These are phyloP conservation scores for Emydocephalus ijimae DNA, from an alignment of 2,113 vertebrate species.

Conservation along the genomic window DNA sequence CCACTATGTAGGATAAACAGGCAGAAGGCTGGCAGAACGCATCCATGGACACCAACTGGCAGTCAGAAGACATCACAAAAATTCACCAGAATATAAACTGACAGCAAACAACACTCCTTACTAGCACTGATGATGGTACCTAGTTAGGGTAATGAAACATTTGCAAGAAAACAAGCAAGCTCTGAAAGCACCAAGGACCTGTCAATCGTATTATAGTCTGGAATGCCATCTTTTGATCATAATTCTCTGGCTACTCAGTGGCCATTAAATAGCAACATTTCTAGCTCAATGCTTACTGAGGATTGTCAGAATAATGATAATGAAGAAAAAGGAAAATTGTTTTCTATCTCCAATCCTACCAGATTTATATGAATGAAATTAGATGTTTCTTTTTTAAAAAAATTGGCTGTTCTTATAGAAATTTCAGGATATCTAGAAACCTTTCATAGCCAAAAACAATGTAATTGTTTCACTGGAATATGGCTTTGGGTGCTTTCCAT, in stretches of 20 bases:
- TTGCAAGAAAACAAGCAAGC: too few species aligned
- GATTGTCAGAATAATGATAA: not conserved
- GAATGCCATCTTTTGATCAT: not conserved
- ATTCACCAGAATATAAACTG: too few species aligned
- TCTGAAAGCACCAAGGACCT: too few species aligned
- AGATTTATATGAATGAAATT: not conserved
- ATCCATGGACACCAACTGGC: too few species aligned
- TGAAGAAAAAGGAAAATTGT: not conserved
- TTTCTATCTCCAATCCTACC: not conserved
- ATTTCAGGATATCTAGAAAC: not conserved
- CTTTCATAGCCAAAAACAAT: not conserved
- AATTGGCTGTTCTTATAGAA: not conserved
- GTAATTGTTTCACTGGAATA: not conserved
- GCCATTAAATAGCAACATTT: not conserved
- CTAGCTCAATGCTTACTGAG: not conserved
- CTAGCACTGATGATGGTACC: too few species aligned
- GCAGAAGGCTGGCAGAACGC: too few species aligned
- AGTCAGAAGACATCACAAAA: too few species aligned
- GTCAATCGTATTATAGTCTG: not conserved
- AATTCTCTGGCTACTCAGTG: not conserved
- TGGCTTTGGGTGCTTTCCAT: not conserved
- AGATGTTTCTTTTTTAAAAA: not conserved
- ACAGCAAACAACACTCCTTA: too few species aligned
- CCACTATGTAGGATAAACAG: too few species aligned
- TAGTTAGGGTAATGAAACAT: too few species aligned